Evolutionary conservation across 2,888 invertebrate genomes (phyloP), one percentile per base, ranked within the genome.

Genomic region (Heliconius sara): DNA sequence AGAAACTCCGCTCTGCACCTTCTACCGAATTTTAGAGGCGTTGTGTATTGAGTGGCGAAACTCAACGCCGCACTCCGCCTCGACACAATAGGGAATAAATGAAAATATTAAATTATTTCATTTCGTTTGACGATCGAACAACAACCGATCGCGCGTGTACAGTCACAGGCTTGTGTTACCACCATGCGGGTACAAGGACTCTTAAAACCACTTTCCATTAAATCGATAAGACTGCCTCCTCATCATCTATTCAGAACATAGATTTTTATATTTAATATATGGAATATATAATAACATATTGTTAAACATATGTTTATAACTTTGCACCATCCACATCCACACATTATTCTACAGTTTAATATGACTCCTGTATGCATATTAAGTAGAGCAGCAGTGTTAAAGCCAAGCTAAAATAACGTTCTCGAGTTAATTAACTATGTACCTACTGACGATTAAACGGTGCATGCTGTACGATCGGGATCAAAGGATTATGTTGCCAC

Each of bases 361-460:
- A 67, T 67, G 67, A 60, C 72, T 76, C 76, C 71, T 75, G 78
- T 83, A 82, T 81, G 82, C 82, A 82, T 82, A 82, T 78, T 76
- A 82, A 82, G 81, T 73, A 76, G 76, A 82, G 81, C 78, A 79
- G 76, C 63, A 66, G 65, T 78, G 82, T 79, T 82, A 65, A 75
- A 76, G 80, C 52, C 72, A 71, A 78, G 67, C 81, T 81, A 81
- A 79, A 82, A 80, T 77, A 77, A 77, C 80, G 77, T 75, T 78
- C 79, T 79, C 68, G 78, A 78, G 81, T 79, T 82, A 81, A 82
- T 82, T 82, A 82, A 82, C 79, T 81, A 81, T 77, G 75, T 78
- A 67, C 72, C 79, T 74, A 80, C 78, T 82, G 81, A 77, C 81
- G 78, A 82, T 78, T 76, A 82, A 81, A 76, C 79, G 68, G 78